Conservation (phyloP, 2,888 invertebrate genomes). For the Cantharis rustica region DNA sequence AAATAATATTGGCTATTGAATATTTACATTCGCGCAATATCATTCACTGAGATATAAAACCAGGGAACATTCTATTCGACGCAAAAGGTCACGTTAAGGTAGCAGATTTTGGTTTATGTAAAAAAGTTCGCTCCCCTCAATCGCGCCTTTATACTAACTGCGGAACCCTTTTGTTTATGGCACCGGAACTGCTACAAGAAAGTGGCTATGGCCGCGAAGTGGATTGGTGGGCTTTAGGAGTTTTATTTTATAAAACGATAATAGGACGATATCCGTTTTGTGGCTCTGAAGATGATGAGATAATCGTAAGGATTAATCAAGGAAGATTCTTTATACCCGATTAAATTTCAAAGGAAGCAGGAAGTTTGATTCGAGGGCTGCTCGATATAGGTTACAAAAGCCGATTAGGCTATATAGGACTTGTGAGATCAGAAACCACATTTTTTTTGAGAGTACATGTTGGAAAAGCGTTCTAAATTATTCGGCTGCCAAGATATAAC, state of each 20-base stretch:
- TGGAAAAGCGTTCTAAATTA: no score
- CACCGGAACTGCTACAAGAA: background rate
- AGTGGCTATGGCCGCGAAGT: background rate
- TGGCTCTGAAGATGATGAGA: no score
- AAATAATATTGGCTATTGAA: background rate
- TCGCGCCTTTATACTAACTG: background rate
- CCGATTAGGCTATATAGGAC: no score
- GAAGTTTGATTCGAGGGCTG: no score
- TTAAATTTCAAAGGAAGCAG: no score
- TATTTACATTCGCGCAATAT: background rate
- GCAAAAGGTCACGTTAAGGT: background rate
- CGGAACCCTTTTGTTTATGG: background rate
- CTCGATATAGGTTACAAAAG: no score
- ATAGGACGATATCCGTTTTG: background rate
- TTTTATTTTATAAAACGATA: background rate
- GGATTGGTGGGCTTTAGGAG: background rate
- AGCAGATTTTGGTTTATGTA: background rate
- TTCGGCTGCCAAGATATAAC: no score
- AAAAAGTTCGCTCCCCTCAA: background rate
- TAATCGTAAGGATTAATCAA: no score
- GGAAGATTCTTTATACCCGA: no score
- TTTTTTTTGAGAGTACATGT: no score
- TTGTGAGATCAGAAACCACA: no score
- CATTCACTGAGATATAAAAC: background rate
- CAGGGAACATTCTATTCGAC: background rate